Evolutionary conservation across 2,888 invertebrate species (phyloP), one percentile per base, ranked within the genome.

Genomic region (Ennomos fuscantarius): DNA sequence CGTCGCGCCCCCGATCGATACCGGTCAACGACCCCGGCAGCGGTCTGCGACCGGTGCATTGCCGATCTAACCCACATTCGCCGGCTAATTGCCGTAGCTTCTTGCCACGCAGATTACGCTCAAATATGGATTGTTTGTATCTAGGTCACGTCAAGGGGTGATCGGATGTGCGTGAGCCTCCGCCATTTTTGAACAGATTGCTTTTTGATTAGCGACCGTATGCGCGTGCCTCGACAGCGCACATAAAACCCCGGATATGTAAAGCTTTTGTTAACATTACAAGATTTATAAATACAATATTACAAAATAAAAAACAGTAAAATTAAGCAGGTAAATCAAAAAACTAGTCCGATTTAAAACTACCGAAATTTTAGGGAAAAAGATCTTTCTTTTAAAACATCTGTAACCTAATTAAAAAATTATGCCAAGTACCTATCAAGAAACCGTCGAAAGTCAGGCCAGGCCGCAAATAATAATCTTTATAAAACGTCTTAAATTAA

Each of bases 1-100:
- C 73, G 80, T 77, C 81, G 81, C 83, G 80, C 84, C 72, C 84
- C 76, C 84, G 91, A 87, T 92, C 91, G 90, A 92, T 92, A 89
- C 76, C 87, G 90, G 90, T 83, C 90, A 84, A 86, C 83, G 90
- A 91, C 88, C 91, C 81, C 86, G 82, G 71, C 73, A 75, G 81
- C 81, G 82, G 82, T 81, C 83, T 78, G 78, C 82, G 83, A 79
- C 82, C 87, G 87, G 84, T 87, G 89, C 89, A 87, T 76, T 82
- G 85, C 79, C 76, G 76, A 78, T 82, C 82, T 88, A 88, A 87
- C 87, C 87, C 82, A 88, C 86, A 84, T 88, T 84, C 76, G 53
- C 73, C 72, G 74, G 82, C 84, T 87, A 89, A 88, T 89, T 87
- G 44, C 44, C 40, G 40, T 10, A 36, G 50, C 42, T 51, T 84